Evolutionary conservation across 2,797 vertebrate genomes (phyloP).

Genomic region (Coreius guichenoti): DNA sequence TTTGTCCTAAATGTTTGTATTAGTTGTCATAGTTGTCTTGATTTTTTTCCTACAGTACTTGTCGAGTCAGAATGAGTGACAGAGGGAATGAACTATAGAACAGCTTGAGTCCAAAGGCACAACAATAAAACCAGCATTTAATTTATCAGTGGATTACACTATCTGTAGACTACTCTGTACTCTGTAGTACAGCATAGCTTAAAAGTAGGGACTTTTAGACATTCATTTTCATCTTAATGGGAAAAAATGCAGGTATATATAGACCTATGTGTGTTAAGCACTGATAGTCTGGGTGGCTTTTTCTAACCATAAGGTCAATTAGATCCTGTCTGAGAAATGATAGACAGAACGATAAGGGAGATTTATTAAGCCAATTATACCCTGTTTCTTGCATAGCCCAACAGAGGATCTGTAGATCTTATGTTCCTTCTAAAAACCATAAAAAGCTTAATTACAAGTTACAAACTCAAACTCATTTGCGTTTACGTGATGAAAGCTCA

Average conservation of each 20-base stretch:
- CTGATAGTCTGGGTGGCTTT: not conserved
- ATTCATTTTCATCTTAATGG: not conserved
- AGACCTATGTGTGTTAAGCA: not conserved
- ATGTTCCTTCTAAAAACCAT: not conserved
- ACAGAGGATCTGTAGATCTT: not conserved
- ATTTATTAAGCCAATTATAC: not conserved
- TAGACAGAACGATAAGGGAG: not conserved
- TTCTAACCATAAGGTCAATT: not conserved
- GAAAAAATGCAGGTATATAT: not conserved
- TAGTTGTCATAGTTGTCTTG: not conserved
- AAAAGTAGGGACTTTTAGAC: not conserved
- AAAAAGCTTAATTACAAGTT: not conserved
- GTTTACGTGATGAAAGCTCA: not conserved
- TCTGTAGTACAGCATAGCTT: not conserved
- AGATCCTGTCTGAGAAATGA: slow-evolving; percentile 2
- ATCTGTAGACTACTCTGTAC: not conserved
- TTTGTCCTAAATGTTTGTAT: not conserved
- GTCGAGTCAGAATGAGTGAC: not conserved
- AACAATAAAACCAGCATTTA: slow-evolving; percentile 3
- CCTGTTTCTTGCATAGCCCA: not conserved
- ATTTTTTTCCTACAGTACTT: not conserved
- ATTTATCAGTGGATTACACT: not conserved
- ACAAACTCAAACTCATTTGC: not conserved
- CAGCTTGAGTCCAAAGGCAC: not conserved
- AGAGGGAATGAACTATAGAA: not conserved